Evolutionary conservation across 1,140 invertebrate genomes (phyloP).

Genomic region (Drosophila bocqueti): DNA sequence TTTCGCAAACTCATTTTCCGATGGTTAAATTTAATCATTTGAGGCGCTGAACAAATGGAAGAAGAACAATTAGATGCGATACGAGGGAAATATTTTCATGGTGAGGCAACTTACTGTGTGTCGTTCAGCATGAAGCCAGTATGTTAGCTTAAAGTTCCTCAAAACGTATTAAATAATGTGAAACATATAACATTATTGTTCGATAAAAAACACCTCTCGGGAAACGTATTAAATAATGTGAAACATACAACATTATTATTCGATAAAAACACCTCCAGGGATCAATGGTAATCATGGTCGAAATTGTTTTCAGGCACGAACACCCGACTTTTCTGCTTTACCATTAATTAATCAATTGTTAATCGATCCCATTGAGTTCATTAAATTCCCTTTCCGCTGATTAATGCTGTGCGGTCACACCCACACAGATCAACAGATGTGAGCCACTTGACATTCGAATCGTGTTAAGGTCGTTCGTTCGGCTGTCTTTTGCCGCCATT

Average conservation of each 20-base stretch:
- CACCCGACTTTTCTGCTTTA: conserved; percentile 1
- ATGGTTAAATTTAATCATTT: conserved; percentile 34
- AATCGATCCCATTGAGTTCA: conserved; percentile 35
- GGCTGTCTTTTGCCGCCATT: conserved; percentile 18
- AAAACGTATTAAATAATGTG: not conserved
- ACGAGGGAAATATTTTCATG: conserved; percentile 16
- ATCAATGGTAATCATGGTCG: not conserved
- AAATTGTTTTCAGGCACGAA: conserved; percentile 5
- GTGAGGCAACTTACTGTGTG: conserved; percentile 5
- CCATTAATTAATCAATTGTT: conserved; percentile 34
- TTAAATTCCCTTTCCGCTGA: conserved; percentile 34
- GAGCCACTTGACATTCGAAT: conserved; percentile 48
- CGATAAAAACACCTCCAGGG: not conserved
- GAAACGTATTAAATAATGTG: not conserved
- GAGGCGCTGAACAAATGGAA: conserved; percentile 31
- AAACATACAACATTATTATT: not conserved
- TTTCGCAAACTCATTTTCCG: conserved; percentile 39
- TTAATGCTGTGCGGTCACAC: conserved; percentile 40
- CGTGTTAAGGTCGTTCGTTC: conserved; percentile 38
- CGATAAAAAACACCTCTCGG: not conserved
- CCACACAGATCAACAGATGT: conserved; percentile 24
- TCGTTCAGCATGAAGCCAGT: too few species aligned
- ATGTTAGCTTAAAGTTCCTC: not conserved
- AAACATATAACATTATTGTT: not conserved
- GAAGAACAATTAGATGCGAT: conserved; percentile 30